Percentiles rank a stretch among this genome's conserved stretches.
Conservation (phyloP, 1,140 invertebrate genomes). For the Arctopsyche grandis region DNA sequence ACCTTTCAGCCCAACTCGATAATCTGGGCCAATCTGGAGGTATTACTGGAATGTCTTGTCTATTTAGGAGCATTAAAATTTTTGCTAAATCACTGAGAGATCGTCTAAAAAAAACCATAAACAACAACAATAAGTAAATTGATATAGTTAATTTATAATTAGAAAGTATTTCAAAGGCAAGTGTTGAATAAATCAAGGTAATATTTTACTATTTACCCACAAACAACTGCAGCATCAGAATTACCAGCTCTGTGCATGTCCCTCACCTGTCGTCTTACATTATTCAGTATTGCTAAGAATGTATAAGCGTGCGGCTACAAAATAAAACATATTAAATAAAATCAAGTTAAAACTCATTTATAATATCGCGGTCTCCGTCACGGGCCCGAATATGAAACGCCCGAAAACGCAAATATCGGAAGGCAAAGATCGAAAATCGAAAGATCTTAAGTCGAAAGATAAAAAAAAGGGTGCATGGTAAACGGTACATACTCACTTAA, state of each 20-base stretch:
- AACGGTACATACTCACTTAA: too few relatives aligned
- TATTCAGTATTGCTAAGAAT: conserved; percentile 80
- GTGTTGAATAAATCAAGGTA: too few relatives aligned
- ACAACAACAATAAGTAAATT: background rate
- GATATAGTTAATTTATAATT: too few relatives aligned
- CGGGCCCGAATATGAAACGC: too few relatives aligned
- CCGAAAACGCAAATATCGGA: too few relatives aligned
- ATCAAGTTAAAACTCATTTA: too few relatives aligned
- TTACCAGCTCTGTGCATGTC: conserved; percentile 74
- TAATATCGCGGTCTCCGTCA: too few relatives aligned
- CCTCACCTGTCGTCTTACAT: conserved; percentile 77
- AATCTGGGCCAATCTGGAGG: conserved; percentile 83
- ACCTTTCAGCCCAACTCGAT: conserved; percentile 78
- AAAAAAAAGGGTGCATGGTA: too few relatives aligned
- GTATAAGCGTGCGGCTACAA: conserved; percentile 74
- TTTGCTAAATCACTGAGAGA: conserved; percentile 79
- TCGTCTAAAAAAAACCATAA: conserved; percentile 65
- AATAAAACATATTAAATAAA: conserved; percentile 42
- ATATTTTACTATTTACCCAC: conserved; percentile 58
- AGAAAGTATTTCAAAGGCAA: too few relatives aligned
- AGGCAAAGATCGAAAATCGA: too few relatives aligned
- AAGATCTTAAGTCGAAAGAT: too few relatives aligned
- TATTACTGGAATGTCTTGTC: conserved; percentile 72
- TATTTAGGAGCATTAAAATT: conserved; percentile 77
- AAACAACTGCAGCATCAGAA: conserved; percentile 74